Evolutionary conservation across 2,888 invertebrate genomes (phyloP).

Genomic region (Chymomyza amoena): DNA sequence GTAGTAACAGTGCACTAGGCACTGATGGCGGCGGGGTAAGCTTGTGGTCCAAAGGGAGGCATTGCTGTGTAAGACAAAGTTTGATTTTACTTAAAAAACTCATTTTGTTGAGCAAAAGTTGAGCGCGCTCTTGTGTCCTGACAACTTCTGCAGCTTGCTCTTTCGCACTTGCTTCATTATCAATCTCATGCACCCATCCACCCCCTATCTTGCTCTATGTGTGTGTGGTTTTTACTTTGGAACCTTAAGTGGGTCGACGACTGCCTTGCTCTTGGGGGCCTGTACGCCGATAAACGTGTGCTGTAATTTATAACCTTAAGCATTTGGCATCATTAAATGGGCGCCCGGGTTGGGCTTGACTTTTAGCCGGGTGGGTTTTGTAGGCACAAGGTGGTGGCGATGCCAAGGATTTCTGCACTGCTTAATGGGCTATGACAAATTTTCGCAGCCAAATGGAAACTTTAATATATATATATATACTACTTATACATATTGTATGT

Average conservation of each 20-base stretch:
- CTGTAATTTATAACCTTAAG: slow-evolving; percentile 62
- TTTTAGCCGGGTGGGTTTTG: background rate
- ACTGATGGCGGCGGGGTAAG: background rate
- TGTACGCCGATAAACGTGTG: slow-evolving; percentile 5
- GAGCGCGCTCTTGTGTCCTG: background rate
- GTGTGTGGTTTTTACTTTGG: slow-evolving; percentile 3
- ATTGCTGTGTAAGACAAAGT: slow-evolving; percentile 2
- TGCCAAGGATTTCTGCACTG: slow-evolving; percentile 47
- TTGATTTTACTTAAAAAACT: slow-evolving; percentile 5
- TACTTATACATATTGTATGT: background rate
- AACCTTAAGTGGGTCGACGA: slow-evolving; percentile 37
- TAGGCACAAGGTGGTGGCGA: slow-evolving; percentile 27
- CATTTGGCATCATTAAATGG: slow-evolving; percentile 64
- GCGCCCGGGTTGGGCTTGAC: slow-evolving; percentile 20
- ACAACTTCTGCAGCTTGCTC: background rate
- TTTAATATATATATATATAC: background rate
- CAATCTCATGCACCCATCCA: too few species aligned
- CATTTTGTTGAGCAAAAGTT: slow-evolving; percentile 23
- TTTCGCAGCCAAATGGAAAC: slow-evolving; percentile 14
- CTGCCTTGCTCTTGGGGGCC: slow-evolving; percentile 3
- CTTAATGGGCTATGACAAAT: slow-evolving; percentile 66
- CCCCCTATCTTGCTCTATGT: background rate
- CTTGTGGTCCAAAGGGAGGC: slow-evolving; percentile 14
- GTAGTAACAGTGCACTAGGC: slow-evolving; percentile 3
- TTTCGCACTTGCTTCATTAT: background rate